A percentile compares a stretch with the other conserved stretches of the same genome.
Conservation (phyloP, 1,140 invertebrate genomes). For the Bathynomus jamesi region DNA sequence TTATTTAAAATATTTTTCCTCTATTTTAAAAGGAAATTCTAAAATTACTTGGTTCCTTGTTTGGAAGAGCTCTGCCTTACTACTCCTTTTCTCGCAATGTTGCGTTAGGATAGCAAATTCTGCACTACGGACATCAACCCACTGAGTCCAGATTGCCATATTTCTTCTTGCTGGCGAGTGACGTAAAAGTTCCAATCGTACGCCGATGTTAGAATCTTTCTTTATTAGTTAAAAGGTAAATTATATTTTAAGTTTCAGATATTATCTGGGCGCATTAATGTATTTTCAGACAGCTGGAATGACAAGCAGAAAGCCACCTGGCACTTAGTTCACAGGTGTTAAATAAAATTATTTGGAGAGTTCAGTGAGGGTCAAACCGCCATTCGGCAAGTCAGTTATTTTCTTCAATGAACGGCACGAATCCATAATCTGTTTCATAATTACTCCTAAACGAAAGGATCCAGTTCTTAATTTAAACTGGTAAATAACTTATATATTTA, state of each 20-base stretch:
- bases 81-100: too few species aligned
- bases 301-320: not conserved
- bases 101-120: too few species aligned
- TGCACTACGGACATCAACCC: too few species aligned
- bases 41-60: too few species aligned
- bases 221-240: not conserved
- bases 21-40: too few species aligned
- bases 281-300: not conserved
- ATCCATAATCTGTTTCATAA: not conserved
- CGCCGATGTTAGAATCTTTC: not conserved
- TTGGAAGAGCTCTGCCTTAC: too few species aligned
- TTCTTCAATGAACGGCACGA: not conserved
- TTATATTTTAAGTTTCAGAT: not conserved
- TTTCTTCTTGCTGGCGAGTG: too few species aligned
- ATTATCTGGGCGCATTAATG: not conserved
- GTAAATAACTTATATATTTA: too few species aligned
- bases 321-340: not conserved
- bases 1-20: too few species aligned
- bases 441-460: not conserved
- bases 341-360: not conserved
- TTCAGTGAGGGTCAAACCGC: not conserved
- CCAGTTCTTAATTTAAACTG: too few species aligned
- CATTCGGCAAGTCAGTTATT: not conserved
- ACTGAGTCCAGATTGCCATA: too few species aligned
- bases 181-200: too few species aligned